Evolutionary conservation across 2,113 vertebrate species (phyloP).

Genomic region (Onychostoma macrolepis): DNA sequence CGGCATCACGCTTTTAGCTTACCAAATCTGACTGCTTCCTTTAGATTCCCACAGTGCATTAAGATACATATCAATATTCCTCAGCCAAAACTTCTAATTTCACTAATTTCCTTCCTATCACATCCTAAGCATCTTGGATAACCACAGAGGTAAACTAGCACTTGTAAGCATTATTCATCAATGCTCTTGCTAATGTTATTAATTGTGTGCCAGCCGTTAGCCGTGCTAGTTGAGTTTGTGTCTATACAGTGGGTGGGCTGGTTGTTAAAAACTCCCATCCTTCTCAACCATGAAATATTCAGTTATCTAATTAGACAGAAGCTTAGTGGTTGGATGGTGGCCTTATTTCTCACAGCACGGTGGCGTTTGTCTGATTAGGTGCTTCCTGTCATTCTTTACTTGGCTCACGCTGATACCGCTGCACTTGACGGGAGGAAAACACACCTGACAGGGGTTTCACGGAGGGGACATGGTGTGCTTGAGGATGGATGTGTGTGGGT

Average conservation of each 20-base stretch:
- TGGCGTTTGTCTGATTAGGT: constrained; percentile 37
- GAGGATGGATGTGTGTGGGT: constrained; percentile 25
- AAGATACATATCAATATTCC: not conserved
- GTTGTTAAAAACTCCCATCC: constrained; percentile 35
- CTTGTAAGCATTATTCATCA: constrained; percentile 25
- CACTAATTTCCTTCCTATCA: not conserved
- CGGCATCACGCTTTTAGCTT: not conserved
- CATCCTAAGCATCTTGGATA: constrained; percentile 5
- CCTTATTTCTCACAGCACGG: constrained; percentile 38
- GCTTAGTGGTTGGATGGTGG: constrained; percentile 21
- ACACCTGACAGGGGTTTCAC: constrained; percentile 29
- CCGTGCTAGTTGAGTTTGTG: not conserved
- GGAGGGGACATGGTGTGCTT: constrained; percentile 19
- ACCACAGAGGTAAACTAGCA: not conserved
- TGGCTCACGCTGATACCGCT: constrained; percentile 7
- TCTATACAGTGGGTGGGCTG: constrained; percentile 35
- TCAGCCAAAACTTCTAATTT: not conserved
- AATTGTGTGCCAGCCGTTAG: constrained; percentile 52
- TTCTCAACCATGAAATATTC: constrained; percentile 55
- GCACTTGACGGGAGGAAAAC: constrained; percentile 11
- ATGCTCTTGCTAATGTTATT: constrained; percentile 39
- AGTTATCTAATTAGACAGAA: constrained; percentile 52
- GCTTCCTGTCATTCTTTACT: constrained; percentile 34
- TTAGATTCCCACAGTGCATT: not conserved
- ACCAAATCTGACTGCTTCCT: not conserved